phyloP scores from a whole-genome alignment of 1,140 invertebrate genomes.

The Drosophila sulfurigaster region DNA sequence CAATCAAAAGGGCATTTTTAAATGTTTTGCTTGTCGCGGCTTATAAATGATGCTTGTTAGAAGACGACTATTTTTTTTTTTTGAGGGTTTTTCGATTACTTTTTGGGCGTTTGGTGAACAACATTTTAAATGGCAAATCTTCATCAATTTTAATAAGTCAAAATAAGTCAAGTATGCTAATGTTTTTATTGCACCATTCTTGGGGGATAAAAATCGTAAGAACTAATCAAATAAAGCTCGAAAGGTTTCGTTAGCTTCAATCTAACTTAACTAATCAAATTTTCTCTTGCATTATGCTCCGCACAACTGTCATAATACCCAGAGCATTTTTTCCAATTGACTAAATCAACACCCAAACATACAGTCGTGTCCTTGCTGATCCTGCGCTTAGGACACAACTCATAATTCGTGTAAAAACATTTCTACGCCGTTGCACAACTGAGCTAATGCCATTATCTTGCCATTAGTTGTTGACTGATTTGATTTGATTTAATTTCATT shows the following conservation, averaged over 20 bases:
- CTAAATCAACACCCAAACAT: constrained; percentile 52
- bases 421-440: constrained; percentile 57
- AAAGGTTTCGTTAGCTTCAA: background rate
- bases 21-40: constrained; percentile 79
- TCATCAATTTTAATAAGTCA: constrained; percentile 68
- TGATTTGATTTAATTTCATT: constrained; percentile 71
- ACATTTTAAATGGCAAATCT: constrained; percentile 53
- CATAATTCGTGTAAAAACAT: constrained; percentile 71
- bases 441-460: constrained; percentile 67
- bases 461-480: constrained; percentile 75
- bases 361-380: constrained; percentile 45
- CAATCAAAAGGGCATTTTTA: constrained; percentile 75
- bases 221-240: background rate
- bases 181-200: constrained; percentile 36
- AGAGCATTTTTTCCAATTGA: constrained; percentile 61
- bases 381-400: constrained; percentile 39
- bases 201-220: background rate
- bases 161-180: constrained; percentile 46
- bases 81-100: constrained; percentile 57
- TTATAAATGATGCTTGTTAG: constrained; percentile 76
- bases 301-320: constrained; percentile 74
- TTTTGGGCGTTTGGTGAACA: constrained; percentile 50
- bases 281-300: constrained; percentile 44
- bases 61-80: constrained; percentile 17
- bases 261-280: constrained; percentile 54